phyloP scores from a whole-genome alignment of 2,888 invertebrate genomes.

The Drosophila paracracens region DNA sequence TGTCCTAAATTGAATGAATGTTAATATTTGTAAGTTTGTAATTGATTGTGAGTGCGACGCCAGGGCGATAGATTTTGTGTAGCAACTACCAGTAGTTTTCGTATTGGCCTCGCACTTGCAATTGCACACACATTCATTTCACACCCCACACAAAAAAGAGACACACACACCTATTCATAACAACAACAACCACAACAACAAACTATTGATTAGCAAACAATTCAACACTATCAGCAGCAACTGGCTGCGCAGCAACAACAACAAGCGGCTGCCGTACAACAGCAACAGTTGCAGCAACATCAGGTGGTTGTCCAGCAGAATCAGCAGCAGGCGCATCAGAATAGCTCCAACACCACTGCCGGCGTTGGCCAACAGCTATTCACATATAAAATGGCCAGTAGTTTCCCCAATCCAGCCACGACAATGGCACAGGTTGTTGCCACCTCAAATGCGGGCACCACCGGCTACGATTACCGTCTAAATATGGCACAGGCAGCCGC shows the following conservation, averaged over 20 bases:
- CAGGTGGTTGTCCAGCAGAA: slow-evolving; percentile 86
- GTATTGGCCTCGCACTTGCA: slow-evolving; percentile 35
- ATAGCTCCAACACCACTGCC: slow-evolving; percentile 87
- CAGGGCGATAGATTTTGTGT: slow-evolving; percentile 1
- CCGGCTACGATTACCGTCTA: slow-evolving; percentile 91
- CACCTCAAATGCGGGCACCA: slow-evolving; percentile 87
- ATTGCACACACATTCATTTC: slow-evolving; percentile 1
- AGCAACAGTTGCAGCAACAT: slow-evolving; percentile 85
- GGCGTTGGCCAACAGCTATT: slow-evolving; percentile 90
- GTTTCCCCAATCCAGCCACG: slow-evolving; percentile 90
- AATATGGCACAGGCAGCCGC: slow-evolving; percentile 87
- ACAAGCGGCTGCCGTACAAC: slow-evolving; percentile 84
- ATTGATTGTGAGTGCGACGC: slow-evolving; percentile 50
- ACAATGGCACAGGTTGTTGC: slow-evolving; percentile 88
- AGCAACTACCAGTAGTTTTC: not conserved
- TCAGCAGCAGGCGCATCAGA: slow-evolving; percentile 86
- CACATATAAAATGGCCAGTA: slow-evolving; percentile 94
- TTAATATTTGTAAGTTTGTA: slow-evolving; percentile 11
- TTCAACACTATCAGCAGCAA: slow-evolving; percentile 86
- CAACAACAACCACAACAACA: slow-evolving; percentile 86
- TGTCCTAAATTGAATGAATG: slow-evolving; percentile 4
- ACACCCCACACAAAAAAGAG: slow-evolving; percentile 30
- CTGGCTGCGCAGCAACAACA: slow-evolving; percentile 86
- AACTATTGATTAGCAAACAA: slow-evolving; percentile 85
- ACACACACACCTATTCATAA: slow-evolving; percentile 84